These are phyloP conservation scores for Aleiodes sp. DNA, from an alignment of 1,140 invertebrate genomes.

Conservation along the genomic window DNA sequence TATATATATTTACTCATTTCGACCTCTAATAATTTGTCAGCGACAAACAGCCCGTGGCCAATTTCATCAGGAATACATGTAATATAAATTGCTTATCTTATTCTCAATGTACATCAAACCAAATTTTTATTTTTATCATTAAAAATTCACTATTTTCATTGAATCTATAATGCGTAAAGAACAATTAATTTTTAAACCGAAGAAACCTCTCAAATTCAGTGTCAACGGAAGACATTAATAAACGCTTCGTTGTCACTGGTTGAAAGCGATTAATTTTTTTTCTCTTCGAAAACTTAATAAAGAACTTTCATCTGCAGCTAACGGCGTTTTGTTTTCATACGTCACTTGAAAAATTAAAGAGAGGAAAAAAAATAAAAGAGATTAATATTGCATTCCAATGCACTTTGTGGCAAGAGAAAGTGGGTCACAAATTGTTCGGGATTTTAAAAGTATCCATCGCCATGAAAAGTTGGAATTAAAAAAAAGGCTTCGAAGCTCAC, in stretches of 20 bases:
- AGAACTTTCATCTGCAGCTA: not conserved
- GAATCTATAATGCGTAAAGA: too few relatives aligned
- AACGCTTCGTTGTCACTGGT: not conserved
- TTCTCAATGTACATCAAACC: too few relatives aligned
- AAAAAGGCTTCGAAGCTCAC: constrained; percentile 36
- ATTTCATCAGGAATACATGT: not conserved
- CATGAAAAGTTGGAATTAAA: constrained; percentile 25
- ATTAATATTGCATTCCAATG: constrained; percentile 1
- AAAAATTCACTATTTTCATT: too few relatives aligned
- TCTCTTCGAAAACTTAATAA: constrained; percentile 4
- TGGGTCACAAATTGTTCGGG: not conserved
- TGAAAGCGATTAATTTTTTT: not conserved
- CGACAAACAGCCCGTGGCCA: not conserved
- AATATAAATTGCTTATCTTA: not conserved
- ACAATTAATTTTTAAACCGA: too few relatives aligned
- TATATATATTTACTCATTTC: too few relatives aligned
- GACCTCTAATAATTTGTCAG: constrained; percentile 30
- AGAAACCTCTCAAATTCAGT: not conserved
- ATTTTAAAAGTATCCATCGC: constrained; percentile 1
- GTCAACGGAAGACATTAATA: constrained; percentile 6
- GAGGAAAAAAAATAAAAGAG: too few relatives aligned
- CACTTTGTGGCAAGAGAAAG: not conserved
- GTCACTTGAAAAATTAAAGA: constrained; percentile 15
- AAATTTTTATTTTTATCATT: too few relatives aligned
- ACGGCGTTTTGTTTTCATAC: constrained; percentile 9